Evolutionary conservation across 1,140 invertebrate genomes (phyloP), one percentile per base, ranked within the genome.

Genomic region (Caerostris darwini): DNA sequence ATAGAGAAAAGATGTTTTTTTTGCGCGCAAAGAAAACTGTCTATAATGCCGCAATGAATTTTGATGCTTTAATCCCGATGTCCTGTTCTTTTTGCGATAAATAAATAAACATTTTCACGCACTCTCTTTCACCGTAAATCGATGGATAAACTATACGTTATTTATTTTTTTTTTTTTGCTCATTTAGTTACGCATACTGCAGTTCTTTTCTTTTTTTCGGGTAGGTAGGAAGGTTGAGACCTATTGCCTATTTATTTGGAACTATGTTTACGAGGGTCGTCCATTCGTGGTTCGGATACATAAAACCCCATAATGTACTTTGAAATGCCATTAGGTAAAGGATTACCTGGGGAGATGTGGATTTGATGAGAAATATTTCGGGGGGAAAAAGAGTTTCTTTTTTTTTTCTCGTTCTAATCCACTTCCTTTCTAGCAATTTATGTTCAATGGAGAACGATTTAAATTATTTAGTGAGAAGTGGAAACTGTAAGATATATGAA

Each of bases 311-410:
- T 56, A 57, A 83, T 57, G 53, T 56, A 56, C 53, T 83, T 83
- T 56, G 82, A 83, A 83, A 83, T 83, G 82, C 82, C 82, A 83
- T 83, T 83, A 83, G 54, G 54, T 83, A 83, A 83, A 83, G 12
- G 82, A 83, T 83, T 83, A 83, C 82, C 82, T 57, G 0, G 82
- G 53, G 82, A 83, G 50, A 77, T 77, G 69, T 77, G 19, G 10
- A 7, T 50, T 50, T 50, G 71, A 77, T 77, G 71, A 77, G 71
- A 77, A 50, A 77, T 77, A 34, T 5, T 34, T 8, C 8, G 71
- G 34, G 34, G 50, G 34, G 3, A 3, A 3, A n/a, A n/a, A n/a
- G n/a, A n/a, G n/a, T n/a, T n/a, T n/a, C n/a, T n/a, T n/a, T 5
- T 3, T 10, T 77, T 53, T 77, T 77, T 34, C 50, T 71, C 8